Conservation (phyloP, 2,888 invertebrate species). For the Drosophila peninsularis region DNA sequence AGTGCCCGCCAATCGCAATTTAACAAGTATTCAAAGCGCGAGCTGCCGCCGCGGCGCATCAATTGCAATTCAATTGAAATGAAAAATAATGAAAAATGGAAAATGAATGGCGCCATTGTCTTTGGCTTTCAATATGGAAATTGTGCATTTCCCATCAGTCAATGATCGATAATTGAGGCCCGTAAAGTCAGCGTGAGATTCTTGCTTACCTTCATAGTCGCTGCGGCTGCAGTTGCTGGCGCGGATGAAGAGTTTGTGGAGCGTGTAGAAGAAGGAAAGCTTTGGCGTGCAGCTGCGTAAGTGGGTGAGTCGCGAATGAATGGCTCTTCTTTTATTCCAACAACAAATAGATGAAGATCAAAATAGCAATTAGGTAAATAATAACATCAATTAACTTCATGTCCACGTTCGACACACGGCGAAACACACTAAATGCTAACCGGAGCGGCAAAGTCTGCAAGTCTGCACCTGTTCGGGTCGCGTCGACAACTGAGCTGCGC, state of each 20-base stretch:
- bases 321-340: conserved; percentile 63
- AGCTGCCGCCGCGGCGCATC: conserved; percentile 24
- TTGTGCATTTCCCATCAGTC: conserved; percentile 37
- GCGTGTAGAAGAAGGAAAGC: conserved; percentile 39
- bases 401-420: conserved; percentile 65
- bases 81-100: conserved; percentile 28
- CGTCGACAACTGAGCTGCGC: conserved; percentile 68
- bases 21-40: conserved; percentile 59
- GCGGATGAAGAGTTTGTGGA: background rate
- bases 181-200: conserved; percentile 36
- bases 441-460: conserved; percentile 42
- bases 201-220: conserved; percentile 67
- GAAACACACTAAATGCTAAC: conserved; percentile 16
- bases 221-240: background rate
- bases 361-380: conserved; percentile 81
- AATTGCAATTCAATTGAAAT: conserved; percentile 59
- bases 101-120: conserved; percentile 60
- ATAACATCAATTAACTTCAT: conserved; percentile 83
- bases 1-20: conserved; percentile 67
- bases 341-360: conserved; percentile 81
- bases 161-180: conserved; percentile 56
- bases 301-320: conserved; percentile 12
- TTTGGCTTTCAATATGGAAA: conserved; percentile 20
- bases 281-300: conserved; percentile 31
- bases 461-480: conserved; percentile 72